These are phyloP conservation scores for Sarcophaga subvicina DNA, from an alignment of 2,888 invertebrate species.

Conservation along the genomic window DNA sequence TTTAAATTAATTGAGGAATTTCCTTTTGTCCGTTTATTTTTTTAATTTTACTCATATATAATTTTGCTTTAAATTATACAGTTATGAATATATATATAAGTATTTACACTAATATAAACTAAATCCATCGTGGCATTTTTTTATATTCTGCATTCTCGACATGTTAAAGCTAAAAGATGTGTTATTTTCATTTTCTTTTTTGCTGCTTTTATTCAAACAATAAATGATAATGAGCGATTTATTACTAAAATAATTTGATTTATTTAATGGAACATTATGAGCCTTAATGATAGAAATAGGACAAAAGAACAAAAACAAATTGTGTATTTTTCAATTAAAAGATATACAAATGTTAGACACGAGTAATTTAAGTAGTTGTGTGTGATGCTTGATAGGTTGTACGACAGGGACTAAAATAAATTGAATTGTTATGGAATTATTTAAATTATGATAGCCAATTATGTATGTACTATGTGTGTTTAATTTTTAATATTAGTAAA, in stretches of 20 bases:
- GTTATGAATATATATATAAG: slow-evolving; percentile 49
- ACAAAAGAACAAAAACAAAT: neutral
- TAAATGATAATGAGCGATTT: slow-evolving; percentile 14
- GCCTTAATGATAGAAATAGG: neutral
- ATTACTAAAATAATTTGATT: slow-evolving; percentile 9
- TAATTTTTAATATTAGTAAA: neutral
- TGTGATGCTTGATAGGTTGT: too few relatives aligned
- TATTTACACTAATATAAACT: slow-evolving; percentile 58
- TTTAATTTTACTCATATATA: slow-evolving; percentile 51
- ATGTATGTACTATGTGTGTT: slow-evolving; percentile 18
- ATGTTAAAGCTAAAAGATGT: slow-evolving; percentile 51
- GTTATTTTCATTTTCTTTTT: slow-evolving; percentile 14
- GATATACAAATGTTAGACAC: neutral
- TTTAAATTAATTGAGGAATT: neutral
- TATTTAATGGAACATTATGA: slow-evolving; percentile 27
- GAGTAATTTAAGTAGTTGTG: too few relatives aligned
- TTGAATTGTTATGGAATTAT: too few relatives aligned
- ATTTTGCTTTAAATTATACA: slow-evolving; percentile 52
- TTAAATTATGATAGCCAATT: neutral
- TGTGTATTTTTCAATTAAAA: neutral
- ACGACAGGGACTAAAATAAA: too few relatives aligned
- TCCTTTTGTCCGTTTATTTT: neutral
- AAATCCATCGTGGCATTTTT: slow-evolving; percentile 47
- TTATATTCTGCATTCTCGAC: slow-evolving; percentile 42
- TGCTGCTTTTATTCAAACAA: neutral